Conservation (phyloP, 2,888 invertebrate species). For the Drosophila eohydei region DNA sequence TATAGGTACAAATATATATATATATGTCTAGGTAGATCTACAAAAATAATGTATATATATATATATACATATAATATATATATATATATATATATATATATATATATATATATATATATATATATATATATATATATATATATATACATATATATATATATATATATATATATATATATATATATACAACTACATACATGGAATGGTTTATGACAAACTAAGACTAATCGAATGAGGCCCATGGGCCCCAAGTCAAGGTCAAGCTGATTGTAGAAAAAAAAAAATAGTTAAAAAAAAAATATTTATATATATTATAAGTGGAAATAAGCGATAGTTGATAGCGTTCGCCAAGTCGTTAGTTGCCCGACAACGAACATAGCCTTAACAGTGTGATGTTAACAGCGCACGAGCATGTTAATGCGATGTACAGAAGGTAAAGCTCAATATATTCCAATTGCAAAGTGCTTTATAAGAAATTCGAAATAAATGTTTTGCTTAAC, state of each 20-base stretch:
- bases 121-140: background rate
- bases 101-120: slow-evolving; percentile 10
- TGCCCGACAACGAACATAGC: slow-evolving; percentile 5
- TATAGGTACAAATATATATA: background rate
- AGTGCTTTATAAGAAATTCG: background rate
- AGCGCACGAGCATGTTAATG: slow-evolving; percentile 1
- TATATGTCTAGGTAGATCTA: background rate
- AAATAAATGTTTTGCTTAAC: background rate
- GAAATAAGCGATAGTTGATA: slow-evolving; percentile 7
- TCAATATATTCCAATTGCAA: background rate
- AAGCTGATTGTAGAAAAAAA: slow-evolving; percentile 9
- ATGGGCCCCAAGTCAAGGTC: slow-evolving; percentile 21
- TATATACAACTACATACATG: slow-evolving; percentile 14
- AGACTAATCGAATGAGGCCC: slow-evolving; percentile 21
- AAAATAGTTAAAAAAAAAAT: background rate
- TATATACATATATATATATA: no score
- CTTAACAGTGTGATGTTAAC: slow-evolving; percentile 12
- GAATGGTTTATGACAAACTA: slow-evolving; percentile 31
- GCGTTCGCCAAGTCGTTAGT: slow-evolving; percentile 10
- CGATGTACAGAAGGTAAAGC: background rate
- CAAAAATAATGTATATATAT: background rate
- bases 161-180: slow-evolving; percentile 12
- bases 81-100: slow-evolving; percentile 7
- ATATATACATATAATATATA: slow-evolving; percentile 9
- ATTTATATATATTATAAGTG: background rate